phyloP scores from a whole-genome alignment of 1,140 invertebrate genomes.

The Nautilus pompilius region DNA sequence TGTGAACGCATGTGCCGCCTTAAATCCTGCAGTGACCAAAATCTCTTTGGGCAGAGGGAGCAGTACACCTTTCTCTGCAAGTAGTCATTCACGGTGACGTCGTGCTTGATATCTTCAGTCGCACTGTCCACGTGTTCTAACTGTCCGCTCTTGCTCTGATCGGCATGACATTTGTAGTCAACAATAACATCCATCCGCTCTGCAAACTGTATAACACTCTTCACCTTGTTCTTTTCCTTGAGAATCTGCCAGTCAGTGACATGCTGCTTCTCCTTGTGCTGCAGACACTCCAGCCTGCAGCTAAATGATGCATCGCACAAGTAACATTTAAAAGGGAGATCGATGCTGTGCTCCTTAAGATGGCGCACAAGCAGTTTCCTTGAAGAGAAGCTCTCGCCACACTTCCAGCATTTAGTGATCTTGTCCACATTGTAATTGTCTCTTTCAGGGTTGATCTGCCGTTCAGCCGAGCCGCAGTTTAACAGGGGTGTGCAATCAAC shows the following conservation, averaged over 20 bases:
- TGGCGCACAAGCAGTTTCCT: constrained; percentile 44
- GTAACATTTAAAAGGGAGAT: constrained; percentile 87
- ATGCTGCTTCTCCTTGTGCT: constrained; percentile 75
- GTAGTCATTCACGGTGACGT: constrained; percentile 76
- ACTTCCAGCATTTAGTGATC: constrained; percentile 47
- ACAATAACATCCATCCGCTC: constrained; percentile 43
- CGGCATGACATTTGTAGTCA: constrained; percentile 33
- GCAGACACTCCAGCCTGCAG: constrained; percentile 73
- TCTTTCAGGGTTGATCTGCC: constrained; percentile 37
- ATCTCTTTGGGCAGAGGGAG: constrained; percentile 80
- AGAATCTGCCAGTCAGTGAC: constrained; percentile 53
- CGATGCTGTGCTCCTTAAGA: constrained; percentile 54
- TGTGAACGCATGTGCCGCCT: constrained; percentile 78
- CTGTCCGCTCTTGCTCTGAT: constrained; percentile 55
- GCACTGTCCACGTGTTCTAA: constrained; percentile 7
- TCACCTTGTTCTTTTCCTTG: constrained; percentile 45
- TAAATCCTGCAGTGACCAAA: constrained; percentile 91
- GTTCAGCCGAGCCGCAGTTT: constrained; percentile 19
- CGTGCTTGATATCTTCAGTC: constrained; percentile 60
- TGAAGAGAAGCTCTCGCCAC: constrained; percentile 32
- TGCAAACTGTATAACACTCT: constrained; percentile 33
- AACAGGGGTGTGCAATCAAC: background rate
- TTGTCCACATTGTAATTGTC: constrained; percentile 48
- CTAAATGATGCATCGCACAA: constrained; percentile 83
- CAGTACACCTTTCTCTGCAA: constrained; percentile 76